Base-by-base conservation (phyloP, 2,797 vertebrate genomes). In the Phalanger gymnotis region DNA sequence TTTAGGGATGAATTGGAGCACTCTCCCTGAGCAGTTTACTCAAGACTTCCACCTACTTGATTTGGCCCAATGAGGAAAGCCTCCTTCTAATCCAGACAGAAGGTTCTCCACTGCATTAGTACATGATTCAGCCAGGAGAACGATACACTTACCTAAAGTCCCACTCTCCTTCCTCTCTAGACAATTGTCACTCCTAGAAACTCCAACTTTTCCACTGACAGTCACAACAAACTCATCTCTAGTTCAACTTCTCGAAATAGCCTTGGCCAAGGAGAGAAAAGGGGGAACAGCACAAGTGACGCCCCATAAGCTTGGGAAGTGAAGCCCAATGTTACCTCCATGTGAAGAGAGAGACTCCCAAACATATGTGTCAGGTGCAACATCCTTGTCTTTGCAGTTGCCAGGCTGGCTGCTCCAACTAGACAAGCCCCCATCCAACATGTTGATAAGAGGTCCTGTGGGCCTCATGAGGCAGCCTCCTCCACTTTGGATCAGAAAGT, bases 1-100 rank as follows among this genome's bases (percentile, higher is more conserved):
- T 95, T 11, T 94, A 9, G 9, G 34, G 93, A 66, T 25, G 61
- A 94, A 97, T 52, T 92, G 31, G 95, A 96, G 92, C 57, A 4
- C 90, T 93, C 96, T 90, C 11, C 96, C 66, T 96, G 94, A 97
- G 92, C 25, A 95, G 34, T 97, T 94, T 54, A 91, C 91, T 93
- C 2, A 91, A 96, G 92, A 96, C 96, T 96, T 94, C 54, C 31
- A 93, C 92, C 92, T 87, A 92, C 96, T 96, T 95, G 53, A 94
- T 58, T 97, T 95, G 95, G 56, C 47, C 52, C 91, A 95, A 53
- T 94, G 95, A 94, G 56, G 93, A 95, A 97, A 96, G 94, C 97
- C 96, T 96, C 58, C 95, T 97, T 93, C 55, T 94, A 95, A 96
- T 97, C 89, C 94, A 94, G 92, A 54, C 56, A 91, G 58, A 93